These are phyloP conservation scores for Drosophila fuyamai DNA, from an alignment of 1,140 invertebrate genomes.

Conservation along the genomic window DNA sequence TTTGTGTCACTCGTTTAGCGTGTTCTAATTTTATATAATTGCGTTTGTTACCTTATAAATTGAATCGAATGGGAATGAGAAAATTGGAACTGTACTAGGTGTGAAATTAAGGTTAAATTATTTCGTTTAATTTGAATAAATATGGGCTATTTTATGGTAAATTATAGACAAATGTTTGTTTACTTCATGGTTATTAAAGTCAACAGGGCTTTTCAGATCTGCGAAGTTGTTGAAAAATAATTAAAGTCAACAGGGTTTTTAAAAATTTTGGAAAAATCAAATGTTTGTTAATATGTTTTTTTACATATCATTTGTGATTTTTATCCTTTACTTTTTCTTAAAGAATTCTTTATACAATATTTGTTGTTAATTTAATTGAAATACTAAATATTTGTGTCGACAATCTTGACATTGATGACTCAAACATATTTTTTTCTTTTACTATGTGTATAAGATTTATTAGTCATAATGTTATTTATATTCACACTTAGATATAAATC, in stretches of 20 bases:
- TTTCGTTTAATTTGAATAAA: slow-evolving; percentile 17
- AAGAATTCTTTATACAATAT: not conserved
- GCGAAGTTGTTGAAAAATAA: not conserved
- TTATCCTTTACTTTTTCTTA: too few relatives aligned
- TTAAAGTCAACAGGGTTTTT: too few relatives aligned
- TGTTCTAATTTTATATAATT: slow-evolving; percentile 31
- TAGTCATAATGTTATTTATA: slow-evolving; percentile 7
- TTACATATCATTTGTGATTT: too few relatives aligned
- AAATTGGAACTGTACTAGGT: slow-evolving; percentile 10
- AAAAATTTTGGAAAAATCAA: too few relatives aligned
- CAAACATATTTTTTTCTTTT: not conserved
- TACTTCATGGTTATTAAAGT: slow-evolving; percentile 1
- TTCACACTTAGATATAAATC: not conserved
- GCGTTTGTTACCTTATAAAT: slow-evolving; percentile 29
- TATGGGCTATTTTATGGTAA: slow-evolving; percentile 18
- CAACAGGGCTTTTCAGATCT: not conserved
- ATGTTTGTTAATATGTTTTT: too few relatives aligned
- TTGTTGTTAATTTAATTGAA: too few relatives aligned
- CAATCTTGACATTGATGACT: slow-evolving; percentile 1
- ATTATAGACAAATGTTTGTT: slow-evolving; percentile 13
- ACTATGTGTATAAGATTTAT: not conserved
- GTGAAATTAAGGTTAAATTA: slow-evolving; percentile 37
- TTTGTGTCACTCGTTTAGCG: slow-evolving; percentile 42
- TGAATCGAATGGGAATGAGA: not conserved
- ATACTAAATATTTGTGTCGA: not conserved